Percentiles rank a stretch among this genome's conserved stretches.
Evolutionary conservation across 2,113 vertebrate species (phyloP).

Genomic region (Cervus canadensis): DNA sequence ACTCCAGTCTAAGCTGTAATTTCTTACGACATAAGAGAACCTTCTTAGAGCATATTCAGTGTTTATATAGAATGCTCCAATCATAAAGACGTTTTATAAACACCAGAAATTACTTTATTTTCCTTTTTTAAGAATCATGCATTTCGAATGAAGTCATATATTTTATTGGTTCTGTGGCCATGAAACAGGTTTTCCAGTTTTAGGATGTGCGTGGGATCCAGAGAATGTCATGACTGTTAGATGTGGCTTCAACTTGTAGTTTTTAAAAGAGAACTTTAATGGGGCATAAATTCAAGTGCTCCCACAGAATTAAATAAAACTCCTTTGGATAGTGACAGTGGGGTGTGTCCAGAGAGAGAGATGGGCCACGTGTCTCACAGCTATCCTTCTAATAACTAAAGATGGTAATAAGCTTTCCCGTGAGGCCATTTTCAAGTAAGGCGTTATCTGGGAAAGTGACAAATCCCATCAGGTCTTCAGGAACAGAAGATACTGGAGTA

Average conservation of each 20-base stretch:
- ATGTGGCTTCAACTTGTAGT: slow-evolving; percentile 57
- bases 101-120: slow-evolving; percentile 63
- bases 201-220: slow-evolving; percentile 34
- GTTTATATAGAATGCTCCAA: slow-evolving; percentile 26
- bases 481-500: not conserved
- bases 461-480: not conserved
- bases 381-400: not conserved
- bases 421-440: not conserved
- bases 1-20: not conserved
- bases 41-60: not conserved
- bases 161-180: slow-evolving; percentile 51
- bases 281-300: slow-evolving; percentile 46
- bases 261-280: slow-evolving; percentile 56
- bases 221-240: slow-evolving; percentile 28
- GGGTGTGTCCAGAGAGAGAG: not conserved
- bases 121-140: not conserved
- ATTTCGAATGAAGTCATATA: slow-evolving; percentile 53
- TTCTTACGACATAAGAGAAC: slow-evolving; percentile 14
- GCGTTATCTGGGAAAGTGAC: not conserved
- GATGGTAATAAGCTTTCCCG: not conserved
- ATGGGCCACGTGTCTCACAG: not conserved
- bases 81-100: slow-evolving; percentile 32
- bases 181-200: slow-evolving; percentile 65
- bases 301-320: slow-evolving; percentile 17
- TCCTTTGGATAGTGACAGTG: not conserved